Base-by-base conservation (phyloP, 2,113 vertebrate species). In the Neogale vison region DNA sequence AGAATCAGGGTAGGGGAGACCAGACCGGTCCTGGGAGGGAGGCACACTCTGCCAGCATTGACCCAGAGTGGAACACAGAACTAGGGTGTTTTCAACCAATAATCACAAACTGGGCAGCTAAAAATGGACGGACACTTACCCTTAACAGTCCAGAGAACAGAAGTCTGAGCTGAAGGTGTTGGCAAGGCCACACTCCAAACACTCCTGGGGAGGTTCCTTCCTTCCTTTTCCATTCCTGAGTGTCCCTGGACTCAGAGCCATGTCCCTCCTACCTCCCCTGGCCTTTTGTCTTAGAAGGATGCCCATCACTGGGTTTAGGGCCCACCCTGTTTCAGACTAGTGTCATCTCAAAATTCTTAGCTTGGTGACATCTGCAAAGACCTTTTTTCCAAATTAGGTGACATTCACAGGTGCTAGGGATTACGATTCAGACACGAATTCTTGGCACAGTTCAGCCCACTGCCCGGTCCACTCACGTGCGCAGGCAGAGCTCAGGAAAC, bases 391-490 rank as follows among this genome's bases (percentile, higher is more conserved):
- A 59, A 59, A 45, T 36, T 45, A 20, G 52, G 52, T 29, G 65
- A 21, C 52, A 9, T 39, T 13, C 21, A 13, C 79, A 14, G 52
- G 52, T 26, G 12, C 55, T 65, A 39, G 39, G 34, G 67, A 20
- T 69, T 26, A 55, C 9, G 6, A 11, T 61, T 31, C 20, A 31
- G 63, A 52, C 34, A 20, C 20, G 26, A 11, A 15, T n/a, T 45
- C 42, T 31, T 50, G 59, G 59, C 59, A 34, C 39, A 34, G 24
- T 34, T 45, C 39, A 18, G 26, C 39, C 61, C 29, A 3, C 29
- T 67, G 2, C 83, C 3, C 5, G 47, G 65, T 29, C 34, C 15
- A 23, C 47, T 55, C 45, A 4, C 0, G 13, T 7, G 1, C 5
- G 4, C 10, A n/a, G 26, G 52, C 52, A 18, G 63, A 24, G 36